phyloP scores from a whole-genome alignment of 2,888 invertebrate species.

The Teleogryllus oceanicus region DNA sequence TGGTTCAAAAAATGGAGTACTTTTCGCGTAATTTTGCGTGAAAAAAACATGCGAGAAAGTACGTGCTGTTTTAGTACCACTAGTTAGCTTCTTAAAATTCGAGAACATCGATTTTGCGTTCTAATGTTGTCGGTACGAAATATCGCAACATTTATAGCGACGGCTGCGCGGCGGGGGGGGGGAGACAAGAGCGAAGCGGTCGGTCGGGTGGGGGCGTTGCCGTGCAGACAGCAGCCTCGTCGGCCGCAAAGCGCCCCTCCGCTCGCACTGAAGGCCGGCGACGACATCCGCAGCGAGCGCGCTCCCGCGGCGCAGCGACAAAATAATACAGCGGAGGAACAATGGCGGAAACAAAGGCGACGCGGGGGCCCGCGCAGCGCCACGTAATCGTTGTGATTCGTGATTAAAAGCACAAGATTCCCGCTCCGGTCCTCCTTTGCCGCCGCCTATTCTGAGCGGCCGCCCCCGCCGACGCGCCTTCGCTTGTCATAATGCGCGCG shows the following conservation, averaged over 20 bases:
- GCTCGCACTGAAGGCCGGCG: not conserved
- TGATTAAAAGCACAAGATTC: slow-evolving; percentile 10
- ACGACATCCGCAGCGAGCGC: not conserved
- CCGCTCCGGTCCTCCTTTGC: not conserved
- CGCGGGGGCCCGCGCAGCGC: not conserved
- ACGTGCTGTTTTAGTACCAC: no score
- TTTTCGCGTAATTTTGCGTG: no score
- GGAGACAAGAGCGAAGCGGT: not conserved
- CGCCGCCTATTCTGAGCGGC: not conserved
- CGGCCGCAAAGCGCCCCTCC: not conserved
- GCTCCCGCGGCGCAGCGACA: not conserved
- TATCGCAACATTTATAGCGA: no score
- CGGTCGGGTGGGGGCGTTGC: not conserved
- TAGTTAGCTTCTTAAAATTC: no score
- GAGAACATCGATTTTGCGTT: no score
- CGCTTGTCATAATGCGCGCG: slow-evolving; percentile 6
- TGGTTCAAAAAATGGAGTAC: no score
- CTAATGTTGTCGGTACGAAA: no score
- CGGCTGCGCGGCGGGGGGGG: no score
- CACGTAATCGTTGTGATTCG: not conserved
- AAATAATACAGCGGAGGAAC: not conserved
- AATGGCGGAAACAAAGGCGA: not conserved
- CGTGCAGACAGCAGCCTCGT: no score
- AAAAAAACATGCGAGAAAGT: no score
- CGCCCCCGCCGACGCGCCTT: not conserved